Conservation (phyloP, 2,797 vertebrate species). For the Poecilia picta region DNA sequence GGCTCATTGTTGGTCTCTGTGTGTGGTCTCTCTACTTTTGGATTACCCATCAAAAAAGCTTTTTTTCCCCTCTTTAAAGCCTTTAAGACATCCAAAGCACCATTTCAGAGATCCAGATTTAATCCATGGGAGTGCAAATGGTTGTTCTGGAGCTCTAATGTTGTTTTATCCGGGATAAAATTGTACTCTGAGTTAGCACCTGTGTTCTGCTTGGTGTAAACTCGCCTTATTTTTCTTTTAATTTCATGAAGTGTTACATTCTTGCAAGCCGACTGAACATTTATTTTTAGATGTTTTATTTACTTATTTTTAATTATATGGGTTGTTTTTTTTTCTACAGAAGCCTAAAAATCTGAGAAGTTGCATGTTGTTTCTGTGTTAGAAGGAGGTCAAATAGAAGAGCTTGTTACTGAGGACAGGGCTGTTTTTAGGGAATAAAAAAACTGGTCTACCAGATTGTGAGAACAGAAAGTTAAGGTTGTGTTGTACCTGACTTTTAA, state of each 20-base stretch:
- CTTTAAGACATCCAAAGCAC: constrained; percentile 61
- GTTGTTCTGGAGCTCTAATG: constrained; percentile 45
- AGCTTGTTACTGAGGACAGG: neutral
- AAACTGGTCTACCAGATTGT: constrained; percentile 9
- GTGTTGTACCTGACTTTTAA: neutral
- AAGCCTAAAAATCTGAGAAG: constrained; percentile 22
- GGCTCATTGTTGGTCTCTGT: constrained; percentile 68
- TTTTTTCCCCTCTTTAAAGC: constrained; percentile 35
- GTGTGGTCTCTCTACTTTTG: constrained; percentile 68
- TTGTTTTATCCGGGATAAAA: constrained; percentile 51
- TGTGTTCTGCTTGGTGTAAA: constrained; percentile 31
- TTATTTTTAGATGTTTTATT: constrained; percentile 41
- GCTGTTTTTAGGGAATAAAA: neutral
- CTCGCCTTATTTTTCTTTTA: constrained; percentile 27
- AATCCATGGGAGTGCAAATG: constrained; percentile 54
- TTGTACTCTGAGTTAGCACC: constrained; percentile 35
- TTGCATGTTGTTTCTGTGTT: constrained; percentile 26
- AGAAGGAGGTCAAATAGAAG: constrained; percentile 37
- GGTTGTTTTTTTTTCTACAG: neutral
- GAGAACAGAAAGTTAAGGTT: constrained; percentile 6
- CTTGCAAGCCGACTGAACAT: constrained; percentile 45
- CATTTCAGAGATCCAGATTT: constrained; percentile 58
- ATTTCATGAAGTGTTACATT: constrained; percentile 43
- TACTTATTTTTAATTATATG: constrained; percentile 24
- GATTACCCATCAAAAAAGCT: constrained; percentile 46